phyloP scores from a whole-genome alignment of 1,140 invertebrate genomes.

The Chironomus tepperi region DNA sequence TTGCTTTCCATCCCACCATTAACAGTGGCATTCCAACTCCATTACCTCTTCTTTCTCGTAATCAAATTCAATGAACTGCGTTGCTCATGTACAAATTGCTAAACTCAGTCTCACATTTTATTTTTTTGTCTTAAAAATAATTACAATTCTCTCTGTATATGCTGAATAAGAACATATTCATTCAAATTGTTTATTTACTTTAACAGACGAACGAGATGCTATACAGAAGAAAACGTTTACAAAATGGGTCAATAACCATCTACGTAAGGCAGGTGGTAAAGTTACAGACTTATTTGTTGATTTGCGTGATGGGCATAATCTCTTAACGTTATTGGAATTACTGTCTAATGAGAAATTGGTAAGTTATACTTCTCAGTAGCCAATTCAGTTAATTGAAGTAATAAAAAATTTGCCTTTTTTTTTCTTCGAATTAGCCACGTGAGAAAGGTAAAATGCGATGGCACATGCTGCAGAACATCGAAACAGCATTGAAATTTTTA shows the following conservation, averaged over 20 bases:
- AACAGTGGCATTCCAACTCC: too few relatives aligned
- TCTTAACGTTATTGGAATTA: constrained; percentile 60
- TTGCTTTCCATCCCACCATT: too few relatives aligned
- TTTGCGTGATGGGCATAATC: constrained; percentile 59
- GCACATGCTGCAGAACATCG: background rate
- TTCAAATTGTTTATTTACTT: background rate
- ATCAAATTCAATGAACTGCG: too few relatives aligned
- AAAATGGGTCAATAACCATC: constrained; percentile 71
- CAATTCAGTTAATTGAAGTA: background rate
- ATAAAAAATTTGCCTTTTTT: background rate
- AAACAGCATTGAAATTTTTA: background rate
- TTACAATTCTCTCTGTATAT: too few relatives aligned
- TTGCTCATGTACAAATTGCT: too few relatives aligned
- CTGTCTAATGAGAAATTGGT: constrained; percentile 34
- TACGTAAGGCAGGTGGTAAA: constrained; percentile 49
- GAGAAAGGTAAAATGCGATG: background rate
- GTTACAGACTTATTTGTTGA: constrained; percentile 63
- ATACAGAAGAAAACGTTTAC: constrained; percentile 73
- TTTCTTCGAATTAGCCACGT: constrained; percentile 2
- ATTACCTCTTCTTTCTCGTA: too few relatives aligned
- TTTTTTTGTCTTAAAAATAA: too few relatives aligned
- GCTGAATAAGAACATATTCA: too few relatives aligned
- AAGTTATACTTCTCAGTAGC: background rate
- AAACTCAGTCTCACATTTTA: too few relatives aligned
- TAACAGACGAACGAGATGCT: constrained; percentile 59